phyloP scores from a whole-genome alignment of 2,113 vertebrate species.

The Pelobates fuscus region DNA sequence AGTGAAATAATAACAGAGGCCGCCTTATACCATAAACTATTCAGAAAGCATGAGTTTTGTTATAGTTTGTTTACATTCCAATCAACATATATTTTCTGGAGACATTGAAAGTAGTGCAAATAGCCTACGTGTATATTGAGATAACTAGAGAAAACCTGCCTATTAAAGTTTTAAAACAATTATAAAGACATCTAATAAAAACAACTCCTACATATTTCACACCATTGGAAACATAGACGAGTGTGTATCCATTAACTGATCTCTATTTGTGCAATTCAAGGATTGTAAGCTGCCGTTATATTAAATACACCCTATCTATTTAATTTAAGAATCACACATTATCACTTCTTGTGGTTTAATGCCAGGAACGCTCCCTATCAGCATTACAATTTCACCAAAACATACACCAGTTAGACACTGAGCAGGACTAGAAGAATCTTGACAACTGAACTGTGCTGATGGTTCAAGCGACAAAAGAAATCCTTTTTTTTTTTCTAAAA shows the following conservation, averaged over 20 bases:
- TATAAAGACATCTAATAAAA: neutral
- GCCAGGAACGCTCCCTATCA: neutral
- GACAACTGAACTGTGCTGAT: neutral
- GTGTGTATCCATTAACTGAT: neutral
- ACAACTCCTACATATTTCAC: neutral
- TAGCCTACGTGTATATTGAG: no score
- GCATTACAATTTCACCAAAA: neutral
- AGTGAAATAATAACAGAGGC: no score
- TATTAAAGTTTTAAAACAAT: neutral
- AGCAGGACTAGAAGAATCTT: neutral
- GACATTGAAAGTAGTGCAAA: no score
- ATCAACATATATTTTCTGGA: no score
- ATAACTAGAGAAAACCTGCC: no score
- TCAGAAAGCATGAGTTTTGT: no score
- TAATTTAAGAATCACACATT: neutral
- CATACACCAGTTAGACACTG: neutral
- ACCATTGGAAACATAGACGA: neutral
- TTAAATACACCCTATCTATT: conserved; percentile 10
- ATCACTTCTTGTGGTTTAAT: conserved; percentile 5
- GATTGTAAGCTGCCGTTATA: neutral
- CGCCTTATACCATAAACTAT: no score
- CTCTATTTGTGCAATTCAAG: neutral
- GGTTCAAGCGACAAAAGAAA: neutral
- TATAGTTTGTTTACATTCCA: no score
- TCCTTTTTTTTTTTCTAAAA: conserved; percentile 37